Evolutionary conservation across 2,888 invertebrate species (phyloP).

Genomic region (Agrochola lychnidis): DNA sequence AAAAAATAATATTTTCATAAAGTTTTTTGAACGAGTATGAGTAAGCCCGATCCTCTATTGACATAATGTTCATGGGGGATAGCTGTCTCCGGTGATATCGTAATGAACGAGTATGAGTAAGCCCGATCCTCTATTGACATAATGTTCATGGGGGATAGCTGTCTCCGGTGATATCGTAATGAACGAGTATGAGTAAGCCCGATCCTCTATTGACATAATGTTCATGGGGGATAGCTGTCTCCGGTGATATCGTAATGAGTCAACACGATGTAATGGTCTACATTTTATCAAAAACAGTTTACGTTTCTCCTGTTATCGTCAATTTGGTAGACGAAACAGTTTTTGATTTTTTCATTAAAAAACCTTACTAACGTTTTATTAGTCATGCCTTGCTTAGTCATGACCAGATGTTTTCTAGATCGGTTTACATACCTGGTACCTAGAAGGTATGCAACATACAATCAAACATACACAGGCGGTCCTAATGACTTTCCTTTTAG

Average conservation of each 20-base stretch:
- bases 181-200: neutral
- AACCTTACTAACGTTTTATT: constrained; percentile 8
- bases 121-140: no score
- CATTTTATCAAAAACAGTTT: constrained; percentile 28
- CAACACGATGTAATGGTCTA: constrained; percentile 3
- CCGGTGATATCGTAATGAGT: constrained; percentile 9
- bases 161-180: no score
- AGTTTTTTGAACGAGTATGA: neutral
- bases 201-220: neutral
- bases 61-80: constrained; percentile 7
- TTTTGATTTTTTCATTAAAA: constrained; percentile 14
- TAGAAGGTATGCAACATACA: neutral
- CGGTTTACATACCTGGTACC: neutral
- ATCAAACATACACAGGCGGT: neutral
- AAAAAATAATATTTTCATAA: neutral
- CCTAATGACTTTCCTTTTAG: neutral
- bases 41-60: neutral
- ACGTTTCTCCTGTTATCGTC: neutral
- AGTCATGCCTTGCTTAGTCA: constrained; percentile 15
- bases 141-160: no score
- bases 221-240: neutral
- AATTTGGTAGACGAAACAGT: constrained; percentile 12
- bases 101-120: no score
- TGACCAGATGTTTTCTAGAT: constrained; percentile 13
- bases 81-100: neutral